Base-by-base conservation (phyloP, 1,140 invertebrate species). In the Trypoxylus dichotomus region DNA sequence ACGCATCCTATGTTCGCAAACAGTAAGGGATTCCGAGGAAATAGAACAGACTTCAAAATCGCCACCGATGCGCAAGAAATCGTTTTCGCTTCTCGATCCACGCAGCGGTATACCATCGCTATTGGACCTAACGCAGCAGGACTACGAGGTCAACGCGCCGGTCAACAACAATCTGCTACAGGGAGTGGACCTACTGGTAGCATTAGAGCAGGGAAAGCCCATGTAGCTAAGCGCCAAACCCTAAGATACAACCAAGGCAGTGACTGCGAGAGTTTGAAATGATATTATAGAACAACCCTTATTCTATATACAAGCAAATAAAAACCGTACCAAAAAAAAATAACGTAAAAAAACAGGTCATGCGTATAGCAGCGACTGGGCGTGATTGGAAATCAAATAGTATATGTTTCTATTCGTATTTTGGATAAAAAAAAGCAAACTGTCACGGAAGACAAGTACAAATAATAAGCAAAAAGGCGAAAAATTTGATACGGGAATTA, bases 91-190 rank as follows among this genome's bases (percentile, higher is more conserved):
- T 13, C 79, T 88, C 47, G 84, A 87, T 74, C 85, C 87, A 1
- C 85, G 86, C 13, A 79, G 81, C 7, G 77, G 81, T 5, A 86
- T 88, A 76, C 85, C 87, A 32, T 88, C 87, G 8, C 79, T 90
- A 21, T 77, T 88, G 76, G 87, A 89, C 76, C 83, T 90, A 13
- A 90, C 87, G 2, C 87, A 88, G 43, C 88, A 87, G 77, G 90
- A 90, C 82, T 89, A 86, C 78, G 89, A 90, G 79, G 89, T 90
- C 8, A 90, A 90, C 79, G 89, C 89, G 21, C 90, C 90, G 3
- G 83, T 88, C 1, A 85, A 84, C 37, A 84, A 79, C 25, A 75
- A 80, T 71, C 81, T 90, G 5, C 82, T 90, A 15, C 87, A 89
- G 75, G 89, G 89, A 3, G 84, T 87, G 41, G 90, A 90, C 47